Base-by-base conservation (phyloP, 2,888 invertebrate species). In the Euplexia lucipara region DNA sequence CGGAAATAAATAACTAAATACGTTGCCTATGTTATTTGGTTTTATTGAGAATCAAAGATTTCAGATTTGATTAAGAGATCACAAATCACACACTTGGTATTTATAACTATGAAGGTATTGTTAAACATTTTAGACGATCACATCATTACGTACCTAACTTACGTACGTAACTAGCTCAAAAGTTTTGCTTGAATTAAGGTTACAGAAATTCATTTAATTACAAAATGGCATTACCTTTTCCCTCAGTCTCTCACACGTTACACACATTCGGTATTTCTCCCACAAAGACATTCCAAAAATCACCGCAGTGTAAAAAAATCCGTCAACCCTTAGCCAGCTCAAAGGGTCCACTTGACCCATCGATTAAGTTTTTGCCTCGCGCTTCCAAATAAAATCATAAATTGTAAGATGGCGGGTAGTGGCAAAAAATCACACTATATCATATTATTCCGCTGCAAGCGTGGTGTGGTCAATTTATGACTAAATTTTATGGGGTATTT, bases 281-380 rank as follows among this genome's bases (percentile, higher is more conserved):
- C 52, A 48, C 63, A 68, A 71, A 76, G 60, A 77, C 72, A 84
- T 86, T 83, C 78, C 82, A 1, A 69, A 74, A 79, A 71, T 72
- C 68, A 65, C 56, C 56, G 22, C 39, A 41, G 30, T 2, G 51
- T 16, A 57, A 79, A 86, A 85, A 83, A 82, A 83, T 34, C 75
- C 75, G 74, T 83, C 82, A 86, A 86, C 86, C 86, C 86, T 86
- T 83, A 82, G 83, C 78, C 42, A 39, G 39, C 57, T 65, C 70
- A 53, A 70, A 64, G 79, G 84, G 80, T 79, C 79, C 47, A 64
- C 86, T 87, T 88, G 87, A 87, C 86, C 87, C 87, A 81, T 86
- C 91, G 91, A 91, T 92, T 91, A 90, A 89, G 85, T 94, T 94
- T 94, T 94, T 94, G 93, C 94, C 90, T 82, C 83, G 80, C 84